A percentile compares a stretch with the other conserved stretches of the same genome.
These are phyloP conservation scores for Meloidogyne hapla DNA, from an alignment of 1,140 invertebrate genomes.

Conservation along the genomic window DNA sequence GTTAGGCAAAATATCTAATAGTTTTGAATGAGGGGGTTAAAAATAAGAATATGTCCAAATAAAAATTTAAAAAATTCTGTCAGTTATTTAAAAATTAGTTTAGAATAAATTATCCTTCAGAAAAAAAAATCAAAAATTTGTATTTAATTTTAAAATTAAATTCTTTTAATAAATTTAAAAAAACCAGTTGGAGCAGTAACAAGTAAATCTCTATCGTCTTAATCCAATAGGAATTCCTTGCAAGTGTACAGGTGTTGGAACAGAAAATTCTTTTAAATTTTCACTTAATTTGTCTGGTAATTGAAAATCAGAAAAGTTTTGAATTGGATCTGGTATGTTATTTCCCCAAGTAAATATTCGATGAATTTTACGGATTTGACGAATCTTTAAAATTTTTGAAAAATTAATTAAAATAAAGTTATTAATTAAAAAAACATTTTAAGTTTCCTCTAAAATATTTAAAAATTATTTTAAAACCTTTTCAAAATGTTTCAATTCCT, in stretches of 20 bases:
- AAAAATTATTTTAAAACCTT: not conserved
- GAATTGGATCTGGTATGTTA: conserved; percentile 55
- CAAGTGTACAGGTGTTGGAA: conserved; percentile 89
- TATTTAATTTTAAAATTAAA: too few relatives aligned
- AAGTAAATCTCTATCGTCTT: conserved; percentile 77
- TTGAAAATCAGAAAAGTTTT: conserved; percentile 61
- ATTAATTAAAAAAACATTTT: too few relatives aligned
- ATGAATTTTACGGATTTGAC: conserved; percentile 49
- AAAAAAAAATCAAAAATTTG: too few relatives aligned
- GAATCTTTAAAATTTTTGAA: conserved; percentile 39
- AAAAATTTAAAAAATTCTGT: too few relatives aligned
- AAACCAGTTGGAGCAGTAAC: conserved; percentile 78
- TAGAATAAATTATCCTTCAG: too few relatives aligned
- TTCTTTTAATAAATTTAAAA: conserved; percentile 21
- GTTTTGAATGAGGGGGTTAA: too few relatives aligned
- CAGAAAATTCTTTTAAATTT: conserved; percentile 78
- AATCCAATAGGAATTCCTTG: conserved; percentile 86
- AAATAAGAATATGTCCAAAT: too few relatives aligned
- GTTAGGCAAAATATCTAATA: too few relatives aligned
- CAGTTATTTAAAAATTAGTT: too few relatives aligned
- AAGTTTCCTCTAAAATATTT: too few relatives aligned
- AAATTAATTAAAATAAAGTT: too few relatives aligned
- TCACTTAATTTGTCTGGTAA: conserved; percentile 71
- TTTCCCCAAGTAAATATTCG: conserved; percentile 59
- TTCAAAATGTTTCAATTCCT: not conserved